phyloP scores from a whole-genome alignment of 2,797 vertebrate genomes.

The Catostomus latipinnis region DNA sequence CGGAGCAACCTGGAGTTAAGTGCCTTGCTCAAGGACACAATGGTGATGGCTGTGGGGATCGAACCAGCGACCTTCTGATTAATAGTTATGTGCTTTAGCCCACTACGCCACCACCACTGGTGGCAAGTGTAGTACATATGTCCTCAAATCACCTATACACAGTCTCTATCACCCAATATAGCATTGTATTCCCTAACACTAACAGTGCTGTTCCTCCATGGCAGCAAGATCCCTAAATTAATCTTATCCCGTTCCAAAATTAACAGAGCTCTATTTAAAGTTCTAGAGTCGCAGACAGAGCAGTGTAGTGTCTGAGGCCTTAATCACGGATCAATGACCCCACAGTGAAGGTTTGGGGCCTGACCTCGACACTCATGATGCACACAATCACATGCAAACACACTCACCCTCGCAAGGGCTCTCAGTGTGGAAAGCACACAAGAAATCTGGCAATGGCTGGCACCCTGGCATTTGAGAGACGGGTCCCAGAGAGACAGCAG shows the following conservation, averaged over 20 bases:
- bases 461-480: conserved; percentile 19
- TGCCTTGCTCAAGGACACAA: too few species aligned
- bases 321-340: conserved; percentile 53
- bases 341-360: conserved; percentile 40
- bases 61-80: too few species aligned
- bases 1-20: too few species aligned
- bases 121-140: background rate
- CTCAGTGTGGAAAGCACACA: conserved; percentile 36
- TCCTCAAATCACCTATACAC: conserved; percentile 41
- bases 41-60: too few species aligned
- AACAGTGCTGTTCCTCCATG: conserved; percentile 2
- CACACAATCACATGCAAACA: conserved; percentile 7
- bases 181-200: background rate
- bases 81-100: too few species aligned
- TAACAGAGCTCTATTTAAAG: conserved; percentile 52
- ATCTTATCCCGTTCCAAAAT: conserved; percentile 30
- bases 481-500: conserved; percentile 41
- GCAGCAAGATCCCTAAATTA: conserved; percentile 14
- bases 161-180: conserved; percentile 49
- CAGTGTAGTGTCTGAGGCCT: conserved; percentile 41
- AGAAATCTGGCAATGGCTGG: conserved; percentile 27
- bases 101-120: too few species aligned
- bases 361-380: conserved; percentile 34
- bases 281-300: conserved; percentile 32
- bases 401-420: conserved; percentile 5